A percentile compares a stretch with the other conserved stretches of the same genome.
Conservation (phyloP, 2,797 vertebrate genomes). For the Knipowitschia caucasica region DNA sequence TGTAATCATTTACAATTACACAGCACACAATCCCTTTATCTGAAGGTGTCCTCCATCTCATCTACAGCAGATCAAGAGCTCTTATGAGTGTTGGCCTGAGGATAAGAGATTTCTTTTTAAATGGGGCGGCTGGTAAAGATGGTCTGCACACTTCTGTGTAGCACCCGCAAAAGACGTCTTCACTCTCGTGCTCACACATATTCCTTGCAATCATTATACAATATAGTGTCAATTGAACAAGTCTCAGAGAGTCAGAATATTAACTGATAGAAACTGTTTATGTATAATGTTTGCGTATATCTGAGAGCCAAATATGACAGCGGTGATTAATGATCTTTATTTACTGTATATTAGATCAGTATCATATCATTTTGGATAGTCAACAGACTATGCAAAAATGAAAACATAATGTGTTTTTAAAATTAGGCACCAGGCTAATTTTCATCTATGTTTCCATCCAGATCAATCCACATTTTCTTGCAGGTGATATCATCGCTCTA, state of each 20-base stretch:
- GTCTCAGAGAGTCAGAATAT: not conserved
- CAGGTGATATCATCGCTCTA: no score
- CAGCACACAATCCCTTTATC: slow-evolving; percentile 58
- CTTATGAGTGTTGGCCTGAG: slow-evolving; percentile 49
- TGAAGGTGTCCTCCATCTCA: slow-evolving; percentile 42
- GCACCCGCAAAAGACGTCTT: slow-evolving; percentile 33
- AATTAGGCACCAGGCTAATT: no score
- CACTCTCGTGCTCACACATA: slow-evolving; percentile 21
- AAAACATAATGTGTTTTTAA: no score
- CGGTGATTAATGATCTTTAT: no score
- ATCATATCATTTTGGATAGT: no score
- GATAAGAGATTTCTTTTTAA: slow-evolving; percentile 43
- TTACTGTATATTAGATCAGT: no score
- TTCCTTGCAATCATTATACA: slow-evolving; percentile 26
- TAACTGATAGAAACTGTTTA: not conserved
- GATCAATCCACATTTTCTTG: no score
- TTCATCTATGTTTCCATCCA: no score
- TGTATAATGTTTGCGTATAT: not conserved
- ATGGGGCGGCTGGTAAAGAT: slow-evolving; percentile 31
- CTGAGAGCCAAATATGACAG: not conserved
- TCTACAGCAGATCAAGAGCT: slow-evolving; percentile 60
- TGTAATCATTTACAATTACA: slow-evolving; percentile 80
- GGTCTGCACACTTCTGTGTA: slow-evolving; percentile 34
- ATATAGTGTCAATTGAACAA: not conserved
- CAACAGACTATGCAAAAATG: no score